Conservation (phyloP, 1,140 invertebrate genomes). For the Trinorchestia longiramus region DNA sequence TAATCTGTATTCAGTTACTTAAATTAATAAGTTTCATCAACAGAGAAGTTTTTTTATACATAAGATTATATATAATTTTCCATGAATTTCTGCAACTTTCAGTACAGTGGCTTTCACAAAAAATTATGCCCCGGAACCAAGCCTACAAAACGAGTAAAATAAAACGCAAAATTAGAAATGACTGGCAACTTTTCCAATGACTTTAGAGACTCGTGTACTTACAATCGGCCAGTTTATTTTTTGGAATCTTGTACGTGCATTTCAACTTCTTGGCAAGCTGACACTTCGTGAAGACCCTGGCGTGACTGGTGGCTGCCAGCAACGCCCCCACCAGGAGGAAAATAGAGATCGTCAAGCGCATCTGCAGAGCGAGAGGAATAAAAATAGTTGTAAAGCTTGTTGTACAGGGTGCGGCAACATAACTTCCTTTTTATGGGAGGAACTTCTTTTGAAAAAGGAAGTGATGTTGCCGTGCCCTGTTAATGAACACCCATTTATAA, state of each 20-base stretch:
- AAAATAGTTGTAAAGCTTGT: too few relatives aligned
- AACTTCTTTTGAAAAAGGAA: neutral
- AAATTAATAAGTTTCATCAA: neutral
- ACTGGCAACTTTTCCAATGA: neutral
- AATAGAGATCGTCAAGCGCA: neutral
- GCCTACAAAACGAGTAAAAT: neutral
- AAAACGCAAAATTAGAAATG: neutral
- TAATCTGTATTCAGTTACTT: too few relatives aligned
- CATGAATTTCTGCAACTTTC: neutral
- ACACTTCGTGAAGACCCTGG: too few relatives aligned
- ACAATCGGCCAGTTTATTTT: neutral
- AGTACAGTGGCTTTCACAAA: neutral
- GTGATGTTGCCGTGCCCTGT: neutral
- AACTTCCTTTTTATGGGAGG: neutral
- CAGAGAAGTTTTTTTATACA: neutral
- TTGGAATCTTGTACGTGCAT: too few relatives aligned
- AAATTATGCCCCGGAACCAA: neutral
- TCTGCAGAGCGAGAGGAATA: neutral
- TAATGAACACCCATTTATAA: neutral
- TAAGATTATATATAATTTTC: neutral
- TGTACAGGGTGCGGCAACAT: too few relatives aligned
- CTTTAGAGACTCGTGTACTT: neutral
- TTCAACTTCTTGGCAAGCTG: too few relatives aligned
- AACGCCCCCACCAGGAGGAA: neutral
- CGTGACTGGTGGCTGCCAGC: too few relatives aligned